Evolutionary conservation across 2,888 invertebrate species (phyloP), one percentile per base, ranked within the genome.

Genomic region (Amiota minor): DNA sequence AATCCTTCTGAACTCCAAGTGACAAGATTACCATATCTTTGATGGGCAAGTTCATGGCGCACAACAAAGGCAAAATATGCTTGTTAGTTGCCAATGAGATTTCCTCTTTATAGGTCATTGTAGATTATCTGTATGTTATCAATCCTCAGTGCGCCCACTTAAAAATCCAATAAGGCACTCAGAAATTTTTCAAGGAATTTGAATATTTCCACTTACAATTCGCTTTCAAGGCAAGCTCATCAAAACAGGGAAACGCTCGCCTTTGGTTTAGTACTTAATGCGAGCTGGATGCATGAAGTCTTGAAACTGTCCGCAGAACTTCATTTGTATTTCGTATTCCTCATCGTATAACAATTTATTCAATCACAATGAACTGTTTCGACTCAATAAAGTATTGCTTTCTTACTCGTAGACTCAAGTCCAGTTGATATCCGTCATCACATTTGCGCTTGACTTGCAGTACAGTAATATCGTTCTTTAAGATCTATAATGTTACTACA

Each of bases 141-240:
- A 95, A 88, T 0, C 96, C 96, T 95, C 95, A 96, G 87, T 96
- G 97, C 97, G 0, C 95, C 96, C 2, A 95, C 95, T 71, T 94
- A 93, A 86, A 97, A 97, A 88, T 97, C 97, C 0, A 97, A 97
- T 74, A 98, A 90, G 0, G 97, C 97, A n/a, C 96, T 94, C 96
- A 97, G 95, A 87, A 93, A 95, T 0, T 93, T 91, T 80, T 95
- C 94, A 70, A 94, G 92, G 79, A 93, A 94, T 55, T 91, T 91
- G 0, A 98, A 88, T 11, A 96, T 93, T 82, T 92, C 92, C 0
- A 94, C 78, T 93, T 93, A 84, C 96, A 96, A 76, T 91, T 92
- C 0, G 96, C 96, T 87, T 96, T 96, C 70, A 96, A 89, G 0
- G 94, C 94, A 0, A 96, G 96, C 88, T 96, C 96, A 88, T 96